Evolutionary conservation across 2,113 vertebrate genomes (phyloP), one percentile per base, ranked within the genome.

Genomic region (Ranitomeya variabilis): DNA sequence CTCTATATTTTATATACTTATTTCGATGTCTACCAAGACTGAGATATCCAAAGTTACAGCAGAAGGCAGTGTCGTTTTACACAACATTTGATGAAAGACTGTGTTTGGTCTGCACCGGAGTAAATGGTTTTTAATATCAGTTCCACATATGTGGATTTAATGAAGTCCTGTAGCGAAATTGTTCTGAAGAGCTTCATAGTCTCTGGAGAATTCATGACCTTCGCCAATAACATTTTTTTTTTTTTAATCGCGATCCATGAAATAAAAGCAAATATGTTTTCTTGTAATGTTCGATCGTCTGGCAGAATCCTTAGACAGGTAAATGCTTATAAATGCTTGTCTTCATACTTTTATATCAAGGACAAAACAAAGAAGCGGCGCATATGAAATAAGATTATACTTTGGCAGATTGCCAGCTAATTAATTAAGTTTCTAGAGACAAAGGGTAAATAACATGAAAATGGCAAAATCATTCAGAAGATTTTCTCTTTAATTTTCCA

Each of bases 271-370:
- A 55, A 74, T 57, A 60, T n/a, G 55, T 86, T 86, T 60, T 76
- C 84, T 74, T 59, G 23, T 59, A 45, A 12, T 12, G 26, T 69
- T 74, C 55, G 15, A n/a, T 84, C 12, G 14, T 23, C 64, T 54
- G 77, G 78, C n/a, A 59, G 59, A 64, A 57, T 73, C 23, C 73
- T 85, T 31, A 71, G 54, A 59, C 51, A 71, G 54, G 69, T 86
- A 86, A 76, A 60, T n/a, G 26, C 84, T 60, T 26, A 55, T 86
- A 86, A 76, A 60, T n/a, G 26, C 84, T 60, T 51, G 69, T 86
- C 67, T 74, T 13, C 3, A 76, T 76, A 74, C 54, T 83, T 83
- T 67, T 54, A 67, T 54, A 73, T 60, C 69, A 76, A 86, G 84
- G 54, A 45, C 69, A 37, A 55, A 86, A n/a, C 45, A 76, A 86